These are phyloP conservation scores for Kryptolebias ocellatus DNA, from an alignment of 2,797 vertebrate genomes.

Conservation along the genomic window DNA sequence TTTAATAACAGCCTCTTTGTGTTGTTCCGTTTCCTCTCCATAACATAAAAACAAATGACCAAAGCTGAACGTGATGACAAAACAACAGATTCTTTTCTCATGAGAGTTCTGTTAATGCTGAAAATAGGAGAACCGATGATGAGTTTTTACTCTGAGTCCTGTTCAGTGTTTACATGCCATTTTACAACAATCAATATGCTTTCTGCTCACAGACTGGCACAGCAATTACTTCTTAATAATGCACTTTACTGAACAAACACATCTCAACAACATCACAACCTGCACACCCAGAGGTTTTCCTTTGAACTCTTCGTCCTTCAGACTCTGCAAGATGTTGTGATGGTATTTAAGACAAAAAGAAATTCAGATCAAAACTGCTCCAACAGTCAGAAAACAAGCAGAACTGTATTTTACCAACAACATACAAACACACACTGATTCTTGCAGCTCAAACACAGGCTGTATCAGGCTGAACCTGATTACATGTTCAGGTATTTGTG, in stretches of 20 bases:
- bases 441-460: no score
- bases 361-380: no score
- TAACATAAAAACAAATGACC: constrained; percentile 21
- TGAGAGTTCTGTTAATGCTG: constrained; percentile 10
- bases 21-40: constrained; percentile 4
- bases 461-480: no score
- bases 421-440: no score
- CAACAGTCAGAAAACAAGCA: no score
- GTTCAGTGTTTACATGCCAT: constrained; percentile 40
- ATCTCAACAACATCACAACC: constrained; percentile 17
- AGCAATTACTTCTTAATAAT: constrained; percentile 51
- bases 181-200: constrained; percentile 54
- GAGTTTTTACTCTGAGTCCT: constrained; percentile 35
- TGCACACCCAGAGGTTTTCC: background rate
- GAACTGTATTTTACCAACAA: no score
- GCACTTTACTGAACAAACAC: constrained; percentile 37
- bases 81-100: constrained; percentile 31
- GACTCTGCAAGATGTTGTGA: no score
- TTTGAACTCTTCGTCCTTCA: no score
- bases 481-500: no score
- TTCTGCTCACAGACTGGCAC: constrained; percentile 40
- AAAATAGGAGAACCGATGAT: constrained; percentile 22
- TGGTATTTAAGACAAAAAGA: no score
- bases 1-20: constrained; percentile 39
- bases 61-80: constrained; percentile 27